A percentile compares a stretch with the other conserved stretches of the same genome.
phyloP scores from a whole-genome alignment of 2,888 invertebrate species.

The Cataglyphis rosenhaueri region DNA sequence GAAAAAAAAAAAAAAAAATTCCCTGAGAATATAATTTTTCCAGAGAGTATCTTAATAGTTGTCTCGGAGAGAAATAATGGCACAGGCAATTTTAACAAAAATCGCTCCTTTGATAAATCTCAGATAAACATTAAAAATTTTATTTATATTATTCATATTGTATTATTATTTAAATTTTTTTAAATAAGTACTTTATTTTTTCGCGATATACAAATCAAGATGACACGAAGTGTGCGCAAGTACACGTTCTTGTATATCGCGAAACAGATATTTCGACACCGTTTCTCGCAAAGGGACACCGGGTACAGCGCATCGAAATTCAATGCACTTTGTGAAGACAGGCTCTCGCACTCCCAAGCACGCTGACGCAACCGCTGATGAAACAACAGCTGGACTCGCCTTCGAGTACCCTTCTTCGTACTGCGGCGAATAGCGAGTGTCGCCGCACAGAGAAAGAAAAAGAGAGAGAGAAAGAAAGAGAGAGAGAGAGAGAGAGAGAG shows the following conservation, averaged over 20 bases:
- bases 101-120: neutral
- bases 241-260: neutral
- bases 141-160: no score
- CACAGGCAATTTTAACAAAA: neutral
- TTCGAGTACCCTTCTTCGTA: conserved; percentile 46
- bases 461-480: no score
- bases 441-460: neutral
- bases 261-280: neutral
- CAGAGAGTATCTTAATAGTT: no score
- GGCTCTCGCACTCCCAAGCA: conserved; percentile 32
- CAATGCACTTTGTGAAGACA: conserved; percentile 31
- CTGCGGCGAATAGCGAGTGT: conserved; percentile 24
- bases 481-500: no score
- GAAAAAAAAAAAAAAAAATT: no score
- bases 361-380: conserved; percentile 46
- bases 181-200: neutral
- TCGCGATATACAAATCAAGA: neutral
- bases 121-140: neutral
- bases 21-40: no score
- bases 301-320: conserved; percentile 25
- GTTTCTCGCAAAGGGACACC: conserved; percentile 25
- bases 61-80: neutral
- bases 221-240: neutral
- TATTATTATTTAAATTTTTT: no score
- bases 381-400: conserved; percentile 50